Base-by-base conservation (phyloP, 2,888 invertebrate genomes). In the Corbicula japonica region DNA sequence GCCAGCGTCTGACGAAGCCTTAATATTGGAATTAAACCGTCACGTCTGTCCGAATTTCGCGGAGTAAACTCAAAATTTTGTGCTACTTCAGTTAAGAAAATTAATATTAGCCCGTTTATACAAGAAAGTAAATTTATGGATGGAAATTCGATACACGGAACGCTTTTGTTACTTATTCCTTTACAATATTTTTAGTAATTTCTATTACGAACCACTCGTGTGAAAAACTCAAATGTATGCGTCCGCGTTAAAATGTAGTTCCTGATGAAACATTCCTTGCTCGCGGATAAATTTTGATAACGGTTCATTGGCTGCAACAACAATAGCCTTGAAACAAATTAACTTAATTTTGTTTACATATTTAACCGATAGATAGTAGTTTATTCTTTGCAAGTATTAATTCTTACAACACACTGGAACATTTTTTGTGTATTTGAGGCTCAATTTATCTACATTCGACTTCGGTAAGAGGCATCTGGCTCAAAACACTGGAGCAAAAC, bases 241-340 rank as follows among this genome's bases (percentile, higher is more conserved):
- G 35, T 80, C 68, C 80, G 75, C 75, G 60, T 50, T 60, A 76
- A 75, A 80, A 80, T 69, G 58, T 80, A 80, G 80, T 80, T 72
- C 80, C 72, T 44, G n/a, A 50, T 62, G 63, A 72, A 72, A 52
- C 54, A 34, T 38, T 62, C 54, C 62, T 46, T 48, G 60, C 38
- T 60, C 52, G 61, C 61, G 60, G 50, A 70, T 70, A 61, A 70
- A 70, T 46, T 41, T 41, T 41, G 50, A 70, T 50, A 35, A 50
- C 34, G 60, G 70, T 70, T 60, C 61, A 61, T 70, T 60, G 70
- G 60, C 30, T 61, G 35, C 18, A 61, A 30, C 52, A 52, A 54
- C 54, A 66, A 38, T 66, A 66, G 66, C 66, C 66, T 66, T 66
- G 66, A 66, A 66, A 52, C 54, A 66, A 41, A 66, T 66, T 54